Conservation (phyloP, 2,888 invertebrate species). For the Cerceris ruficornis region DNA sequence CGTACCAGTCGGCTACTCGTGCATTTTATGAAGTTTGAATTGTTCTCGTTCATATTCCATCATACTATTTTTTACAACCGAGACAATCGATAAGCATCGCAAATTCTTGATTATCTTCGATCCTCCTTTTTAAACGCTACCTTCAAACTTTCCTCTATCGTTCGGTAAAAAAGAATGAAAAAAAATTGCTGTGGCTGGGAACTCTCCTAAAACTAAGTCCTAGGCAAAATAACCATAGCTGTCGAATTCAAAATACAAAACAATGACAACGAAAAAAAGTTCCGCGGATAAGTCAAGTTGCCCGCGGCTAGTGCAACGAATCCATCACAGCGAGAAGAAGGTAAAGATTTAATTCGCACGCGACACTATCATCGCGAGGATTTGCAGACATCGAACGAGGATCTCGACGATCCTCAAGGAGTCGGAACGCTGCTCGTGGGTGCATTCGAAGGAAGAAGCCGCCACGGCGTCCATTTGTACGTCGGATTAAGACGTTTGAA, state of each 20-base stretch:
- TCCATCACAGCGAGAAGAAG: conserved; percentile 44
- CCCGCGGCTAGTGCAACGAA: conserved; percentile 30
- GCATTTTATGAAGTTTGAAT: no score
- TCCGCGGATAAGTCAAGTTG: conserved; percentile 7
- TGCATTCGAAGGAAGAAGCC: conserved; percentile 48
- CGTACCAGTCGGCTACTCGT: not conserved
- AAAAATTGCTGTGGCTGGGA: no score
- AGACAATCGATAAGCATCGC: no score
- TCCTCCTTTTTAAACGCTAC: no score
- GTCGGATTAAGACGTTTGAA: conserved; percentile 71
- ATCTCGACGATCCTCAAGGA: not conserved
- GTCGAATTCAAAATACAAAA: not conserved
- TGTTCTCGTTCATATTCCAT: no score
- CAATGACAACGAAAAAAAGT: conserved; percentile 19
- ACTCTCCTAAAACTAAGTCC: no score
- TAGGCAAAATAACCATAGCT: no score
- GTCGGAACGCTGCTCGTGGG: conserved; percentile 43
- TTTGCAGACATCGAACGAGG: conserved; percentile 48
- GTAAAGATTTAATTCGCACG: conserved; percentile 50
- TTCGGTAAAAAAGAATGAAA: no score
- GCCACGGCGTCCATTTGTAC: conserved; percentile 55
- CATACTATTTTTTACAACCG: no score
- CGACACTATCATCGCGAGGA: conserved; percentile 44
- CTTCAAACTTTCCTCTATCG: no score
- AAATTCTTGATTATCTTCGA: no score